Base-by-base conservation (phyloP, 2,797 vertebrate species). In the Poeciliopsis infans region DNA sequence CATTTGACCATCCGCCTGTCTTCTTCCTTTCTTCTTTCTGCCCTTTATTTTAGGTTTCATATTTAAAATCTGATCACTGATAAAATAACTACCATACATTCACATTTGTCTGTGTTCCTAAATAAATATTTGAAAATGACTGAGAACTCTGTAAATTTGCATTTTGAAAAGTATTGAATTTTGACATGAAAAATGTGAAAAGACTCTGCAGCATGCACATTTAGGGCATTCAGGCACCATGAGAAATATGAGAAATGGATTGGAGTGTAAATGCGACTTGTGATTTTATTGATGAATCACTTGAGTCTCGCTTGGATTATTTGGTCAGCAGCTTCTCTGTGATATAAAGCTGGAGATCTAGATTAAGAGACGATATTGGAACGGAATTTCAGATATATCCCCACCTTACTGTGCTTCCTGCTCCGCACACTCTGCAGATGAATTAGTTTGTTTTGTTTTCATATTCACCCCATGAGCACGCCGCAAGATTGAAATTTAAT, bases 401-500 rank as follows among this genome's bases (percentile, higher is more conserved):
- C 82, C 74, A 85, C 81, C 83, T 81, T 77, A 41, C 41, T 83
- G 75, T 31, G 5, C 49, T 61, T 74, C 13, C 49, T 33, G 23
- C 69, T 84, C 53, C 25, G 36, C 77, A 41, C 82, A 66, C 66
- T 73, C 81, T 87, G 82, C 85, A 79, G 89, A 81, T 81, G 57
- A 85, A 90, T 89, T 79, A 85, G 72, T 75, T 28, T 77, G 74
- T 90, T 85, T 89, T 85, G 76, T 82, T 78, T 66, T 78, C 57
- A 75, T 70, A 49, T 15, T 51, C 83, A 72, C 71, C 39, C 69
- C 82, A 87, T 74, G 0, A 79, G 76, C 79, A n/a, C 71, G 25
- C 41, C 8, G 51, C 28, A 0, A 74, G 76, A 82, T 61, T 28
- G 61, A 81, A 70, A 84, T 84, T 64, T 78, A 59, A 77, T 79